Percentiles rank a stretch among this genome's conserved stretches.
These are phyloP conservation scores for Hetaerina americana DNA, from an alignment of 1,140 invertebrate genomes.

Conservation along the genomic window DNA sequence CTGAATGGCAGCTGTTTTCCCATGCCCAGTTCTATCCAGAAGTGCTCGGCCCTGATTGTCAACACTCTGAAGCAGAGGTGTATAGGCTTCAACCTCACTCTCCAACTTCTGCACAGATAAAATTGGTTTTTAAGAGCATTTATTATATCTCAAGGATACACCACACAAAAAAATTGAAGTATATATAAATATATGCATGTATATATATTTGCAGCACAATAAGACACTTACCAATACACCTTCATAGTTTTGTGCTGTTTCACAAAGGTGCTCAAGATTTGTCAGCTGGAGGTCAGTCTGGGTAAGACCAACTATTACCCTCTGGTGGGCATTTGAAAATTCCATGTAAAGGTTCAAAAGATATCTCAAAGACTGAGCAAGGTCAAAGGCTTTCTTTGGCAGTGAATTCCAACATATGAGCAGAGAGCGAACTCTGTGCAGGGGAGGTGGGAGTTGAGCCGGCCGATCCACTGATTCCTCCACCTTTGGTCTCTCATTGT, in stretches of 20 bases:
- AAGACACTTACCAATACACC: conserved; percentile 10
- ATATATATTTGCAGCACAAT: too few species aligned
- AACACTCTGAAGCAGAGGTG: conserved; percentile 30
- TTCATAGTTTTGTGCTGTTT: conserved; percentile 26
- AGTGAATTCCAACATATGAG: conserved; percentile 39
- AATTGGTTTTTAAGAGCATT: too few species aligned
- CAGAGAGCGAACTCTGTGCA: background rate
- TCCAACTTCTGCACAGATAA: conserved; percentile 35
- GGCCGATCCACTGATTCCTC: background rate
- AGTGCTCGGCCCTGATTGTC: conserved; percentile 43
- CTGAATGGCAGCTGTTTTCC: conserved; percentile 41
- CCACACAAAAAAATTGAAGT: background rate
- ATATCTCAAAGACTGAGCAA: conserved; percentile 33
- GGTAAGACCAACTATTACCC: conserved; percentile 49
- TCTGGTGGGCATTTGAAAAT: conserved; percentile 53
- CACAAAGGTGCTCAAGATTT: conserved; percentile 46
- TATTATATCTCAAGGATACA: too few species aligned
- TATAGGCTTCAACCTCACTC: conserved; percentile 19
- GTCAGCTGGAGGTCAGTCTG: conserved; percentile 54
- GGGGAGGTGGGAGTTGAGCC: background rate
- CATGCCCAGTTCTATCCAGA: conserved; percentile 37
- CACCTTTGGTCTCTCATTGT: background rate
- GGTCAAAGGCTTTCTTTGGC: conserved; percentile 28
- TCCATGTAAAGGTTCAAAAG: conserved; percentile 43
- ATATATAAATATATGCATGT: conserved; percentile 9